phyloP scores from a whole-genome alignment of 2,797 vertebrate species.

The Melanotaenia maccullochi region DNA sequence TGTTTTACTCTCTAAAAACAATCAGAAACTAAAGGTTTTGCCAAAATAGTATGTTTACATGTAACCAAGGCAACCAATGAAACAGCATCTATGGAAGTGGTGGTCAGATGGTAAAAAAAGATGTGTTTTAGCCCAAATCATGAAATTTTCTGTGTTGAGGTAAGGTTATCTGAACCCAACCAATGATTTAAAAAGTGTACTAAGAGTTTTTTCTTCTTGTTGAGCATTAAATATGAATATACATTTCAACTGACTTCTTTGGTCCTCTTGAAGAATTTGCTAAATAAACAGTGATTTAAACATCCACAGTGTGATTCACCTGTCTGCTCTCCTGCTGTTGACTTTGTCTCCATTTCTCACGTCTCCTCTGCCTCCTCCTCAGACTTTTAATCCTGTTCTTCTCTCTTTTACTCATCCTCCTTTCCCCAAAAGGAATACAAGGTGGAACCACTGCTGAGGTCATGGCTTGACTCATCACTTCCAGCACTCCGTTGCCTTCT shows the following conservation, averaged over 20 bases:
- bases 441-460: constrained; percentile 43
- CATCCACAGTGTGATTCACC: constrained; percentile 60
- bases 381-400: constrained; percentile 87
- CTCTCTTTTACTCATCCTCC: constrained; percentile 84
- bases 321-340: constrained; percentile 80
- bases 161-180: no score
- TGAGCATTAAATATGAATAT: not conserved
- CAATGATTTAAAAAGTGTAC: no score
- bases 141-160: no score
- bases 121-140: no score
- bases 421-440: constrained; percentile 61
- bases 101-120: no score
- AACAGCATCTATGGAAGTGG: no score
- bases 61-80: no score
- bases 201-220: not conserved
- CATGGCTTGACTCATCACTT: constrained; percentile 53
- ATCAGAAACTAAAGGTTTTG: no score
- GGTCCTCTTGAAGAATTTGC: not conserved
- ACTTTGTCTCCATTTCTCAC: constrained; percentile 86
- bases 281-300: not conserved
- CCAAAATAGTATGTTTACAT: no score
- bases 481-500: constrained; percentile 48
- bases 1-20: no score
- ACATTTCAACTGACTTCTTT: not conserved
- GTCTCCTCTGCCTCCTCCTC: constrained; percentile 85